phyloP scores from a whole-genome alignment of 2,888 invertebrate genomes.

The Ramazzottius varieornatus region DNA sequence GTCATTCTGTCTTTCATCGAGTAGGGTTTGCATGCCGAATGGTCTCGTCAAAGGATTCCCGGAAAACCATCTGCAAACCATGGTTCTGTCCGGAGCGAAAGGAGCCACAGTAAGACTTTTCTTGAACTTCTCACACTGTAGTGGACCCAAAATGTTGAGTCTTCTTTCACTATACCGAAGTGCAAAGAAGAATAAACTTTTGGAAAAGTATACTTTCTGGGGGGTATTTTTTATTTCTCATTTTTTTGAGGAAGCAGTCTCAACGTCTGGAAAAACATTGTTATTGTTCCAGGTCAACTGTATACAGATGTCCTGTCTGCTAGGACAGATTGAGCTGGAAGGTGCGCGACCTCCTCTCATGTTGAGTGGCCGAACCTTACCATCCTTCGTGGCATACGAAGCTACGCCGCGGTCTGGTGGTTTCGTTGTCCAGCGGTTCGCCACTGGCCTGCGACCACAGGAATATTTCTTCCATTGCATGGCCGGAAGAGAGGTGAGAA shows the following conservation, averaged over 20 bases:
- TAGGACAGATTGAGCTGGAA: constrained; percentile 95
- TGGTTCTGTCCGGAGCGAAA: constrained; percentile 96
- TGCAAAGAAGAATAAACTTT: neutral
- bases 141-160: neutral
- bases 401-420: constrained; percentile 73
- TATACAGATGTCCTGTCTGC: constrained; percentile 86
- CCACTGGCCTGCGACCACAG: constrained; percentile 92
- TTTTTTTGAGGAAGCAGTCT: neutral
- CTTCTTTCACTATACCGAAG: too few relatives aligned
- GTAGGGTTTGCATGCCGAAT: constrained; percentile 43
- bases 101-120: constrained; percentile 45
- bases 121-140: neutral
- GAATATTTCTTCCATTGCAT: constrained; percentile 99
- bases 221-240: neutral
- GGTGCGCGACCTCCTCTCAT: constrained; percentile 82
- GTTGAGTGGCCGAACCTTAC: constrained; percentile 63
- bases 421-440: constrained; percentile 78
- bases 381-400: constrained; percentile 67
- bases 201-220: neutral
- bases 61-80: constrained; percentile 77
- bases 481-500: constrained; percentile 75
- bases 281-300: constrained; percentile 39
- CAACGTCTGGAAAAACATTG: neutral
- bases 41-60: constrained; percentile 71
- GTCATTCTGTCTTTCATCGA: constrained; percentile 10